Percentiles rank a stretch among this genome's conserved stretches.
phyloP scores from a whole-genome alignment of 2,888 invertebrate species.

The Chrysolina haemoptera region DNA sequence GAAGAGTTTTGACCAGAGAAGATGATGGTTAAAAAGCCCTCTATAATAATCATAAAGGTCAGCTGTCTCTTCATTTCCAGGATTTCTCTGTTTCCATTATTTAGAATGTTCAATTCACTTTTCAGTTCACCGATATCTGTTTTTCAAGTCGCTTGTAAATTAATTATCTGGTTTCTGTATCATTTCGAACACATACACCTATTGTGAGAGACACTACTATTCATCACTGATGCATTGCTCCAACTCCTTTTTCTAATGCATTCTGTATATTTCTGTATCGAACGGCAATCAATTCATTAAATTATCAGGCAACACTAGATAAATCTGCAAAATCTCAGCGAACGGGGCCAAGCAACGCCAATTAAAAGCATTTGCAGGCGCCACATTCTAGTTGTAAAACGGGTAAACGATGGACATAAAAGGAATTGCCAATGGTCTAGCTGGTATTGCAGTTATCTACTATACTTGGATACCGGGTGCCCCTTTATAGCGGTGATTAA shows the following conservation, averaged over 20 bases:
- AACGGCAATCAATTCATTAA: conserved; percentile 1
- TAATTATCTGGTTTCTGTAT: too few species aligned
- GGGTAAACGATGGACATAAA: conserved; percentile 24
- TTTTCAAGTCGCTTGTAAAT: too few species aligned
- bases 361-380: conserved; percentile 39
- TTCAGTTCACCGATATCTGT: too few species aligned
- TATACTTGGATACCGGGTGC: conserved; percentile 2
- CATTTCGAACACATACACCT: too few species aligned
- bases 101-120: too few species aligned
- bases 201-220: not conserved
- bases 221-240: not conserved
- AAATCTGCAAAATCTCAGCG: conserved; percentile 32
- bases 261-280: not conserved
- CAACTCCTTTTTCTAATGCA: not conserved
- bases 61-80: too few species aligned
- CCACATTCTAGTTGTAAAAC: conserved; percentile 36
- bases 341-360: conserved; percentile 36
- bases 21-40: too few species aligned
- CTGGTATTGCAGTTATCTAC: conserved; percentile 20
- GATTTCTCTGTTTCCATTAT: too few species aligned
- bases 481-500: conserved; percentile 1
- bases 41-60: too few species aligned
- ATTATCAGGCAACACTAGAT: conserved; percentile 3
- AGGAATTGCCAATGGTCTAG: conserved; percentile 34
- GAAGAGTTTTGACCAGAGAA: too few species aligned